Conservation (phyloP, 2,797 vertebrate species). For the Saxicola maurus region DNA sequence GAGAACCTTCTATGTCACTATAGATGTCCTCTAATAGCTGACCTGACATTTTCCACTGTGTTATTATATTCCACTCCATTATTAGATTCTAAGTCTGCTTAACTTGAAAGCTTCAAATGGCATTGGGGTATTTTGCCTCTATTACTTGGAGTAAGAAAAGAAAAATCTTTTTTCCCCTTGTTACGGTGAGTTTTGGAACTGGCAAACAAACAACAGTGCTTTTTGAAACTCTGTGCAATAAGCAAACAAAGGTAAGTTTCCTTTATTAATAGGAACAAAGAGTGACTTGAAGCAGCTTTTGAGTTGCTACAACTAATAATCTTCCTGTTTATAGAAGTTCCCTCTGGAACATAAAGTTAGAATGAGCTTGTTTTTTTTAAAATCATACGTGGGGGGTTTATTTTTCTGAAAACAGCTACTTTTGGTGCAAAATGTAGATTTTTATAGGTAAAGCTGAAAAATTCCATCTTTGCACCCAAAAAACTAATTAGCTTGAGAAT, state of each 20-base stretch:
- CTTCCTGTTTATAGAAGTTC: not conserved
- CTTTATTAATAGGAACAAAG: not conserved
- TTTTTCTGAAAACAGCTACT: not conserved
- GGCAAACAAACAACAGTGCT: not conserved
- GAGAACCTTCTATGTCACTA: not conserved
- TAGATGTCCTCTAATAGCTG: not conserved
- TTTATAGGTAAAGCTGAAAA: not conserved
- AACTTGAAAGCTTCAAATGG: not conserved
- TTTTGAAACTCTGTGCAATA: not conserved
- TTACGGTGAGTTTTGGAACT: not conserved
- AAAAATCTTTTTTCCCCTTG: not conserved
- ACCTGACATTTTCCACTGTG: not conserved
- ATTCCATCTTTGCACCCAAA: not conserved
- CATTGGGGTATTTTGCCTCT: not conserved
- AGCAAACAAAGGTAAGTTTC: slow-evolving; percentile 8
- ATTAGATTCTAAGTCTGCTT: not conserved
- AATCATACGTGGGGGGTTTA: not conserved
- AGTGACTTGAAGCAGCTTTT: not conserved
- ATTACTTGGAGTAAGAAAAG: not conserved
- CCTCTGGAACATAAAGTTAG: not conserved
- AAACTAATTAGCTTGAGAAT: not conserved
- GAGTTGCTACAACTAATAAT: not conserved
- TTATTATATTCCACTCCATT: not conserved
- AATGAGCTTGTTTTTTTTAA: not conserved
- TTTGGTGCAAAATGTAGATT: not conserved